Percentiles rank a stretch among this genome's conserved stretches.
Conservation (phyloP, 2,888 invertebrate genomes). For the Oligia fasciuncula region DNA sequence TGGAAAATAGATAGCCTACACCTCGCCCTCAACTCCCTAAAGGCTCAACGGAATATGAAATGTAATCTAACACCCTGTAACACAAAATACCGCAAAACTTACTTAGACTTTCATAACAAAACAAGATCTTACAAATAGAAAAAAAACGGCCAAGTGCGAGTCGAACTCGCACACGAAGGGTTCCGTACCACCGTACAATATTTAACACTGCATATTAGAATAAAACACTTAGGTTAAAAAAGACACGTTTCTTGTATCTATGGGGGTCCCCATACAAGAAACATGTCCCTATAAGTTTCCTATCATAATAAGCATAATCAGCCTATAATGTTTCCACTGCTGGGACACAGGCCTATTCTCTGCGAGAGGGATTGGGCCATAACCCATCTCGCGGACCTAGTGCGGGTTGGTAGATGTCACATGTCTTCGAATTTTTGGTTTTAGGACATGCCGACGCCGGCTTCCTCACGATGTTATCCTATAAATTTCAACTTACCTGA, state of each 20-base stretch:
- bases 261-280: too few relatives aligned
- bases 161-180: not conserved
- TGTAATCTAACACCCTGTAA: conserved; percentile 43
- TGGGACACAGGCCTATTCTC: not conserved
- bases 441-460: too few relatives aligned
- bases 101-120: conserved; percentile 46
- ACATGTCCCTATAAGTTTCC: too few relatives aligned
- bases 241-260: not conserved
- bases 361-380: not conserved
- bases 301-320: not conserved
- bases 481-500: not conserved
- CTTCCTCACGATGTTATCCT: too few relatives aligned
- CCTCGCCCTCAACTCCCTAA: not conserved
- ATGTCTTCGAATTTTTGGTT: too few relatives aligned
- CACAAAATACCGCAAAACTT: conserved; percentile 27
- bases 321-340: not conserved
- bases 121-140: conserved; percentile 17
- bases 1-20: not conserved
- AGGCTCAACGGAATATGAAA: conserved; percentile 42
- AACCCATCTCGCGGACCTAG: too few relatives aligned
- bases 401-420: too few relatives aligned
- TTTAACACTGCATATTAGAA: not conserved
- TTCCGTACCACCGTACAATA: not conserved
- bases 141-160: not conserved
- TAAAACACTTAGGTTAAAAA: not conserved